phyloP scores from a whole-genome alignment of 1,140 invertebrate genomes.

The Melipona quadrifasciata region DNA sequence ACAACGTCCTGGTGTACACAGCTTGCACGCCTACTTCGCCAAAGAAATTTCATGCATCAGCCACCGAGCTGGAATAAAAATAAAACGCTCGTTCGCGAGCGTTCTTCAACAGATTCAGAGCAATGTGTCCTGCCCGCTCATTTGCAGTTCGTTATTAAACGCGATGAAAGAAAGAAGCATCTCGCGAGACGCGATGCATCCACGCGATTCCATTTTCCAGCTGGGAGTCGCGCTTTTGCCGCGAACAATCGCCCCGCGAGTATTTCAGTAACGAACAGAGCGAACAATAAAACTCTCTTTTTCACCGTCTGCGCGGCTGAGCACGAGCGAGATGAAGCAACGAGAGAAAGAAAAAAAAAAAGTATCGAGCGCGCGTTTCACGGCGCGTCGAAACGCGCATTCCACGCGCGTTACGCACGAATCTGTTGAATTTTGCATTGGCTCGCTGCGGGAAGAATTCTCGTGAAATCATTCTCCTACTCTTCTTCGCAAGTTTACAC shows the following conservation, averaged over 20 bases:
- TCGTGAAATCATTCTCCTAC: neutral
- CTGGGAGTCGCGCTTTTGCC: neutral
- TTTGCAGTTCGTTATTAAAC: constrained; percentile 25
- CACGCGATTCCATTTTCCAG: constrained; percentile 26
- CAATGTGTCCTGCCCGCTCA: neutral
- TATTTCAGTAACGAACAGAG: constrained; percentile 33
- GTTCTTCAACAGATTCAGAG: neutral
- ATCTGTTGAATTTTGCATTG: neutral
- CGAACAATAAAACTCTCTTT: constrained; percentile 8
- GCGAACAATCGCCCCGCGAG: constrained; percentile 27
- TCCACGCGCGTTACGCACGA: neutral
- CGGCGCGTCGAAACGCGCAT: neutral
- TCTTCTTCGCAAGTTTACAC: neutral
- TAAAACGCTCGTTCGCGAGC: too few relatives aligned
- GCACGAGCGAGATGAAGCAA: too few relatives aligned
- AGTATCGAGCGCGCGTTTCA: neutral
- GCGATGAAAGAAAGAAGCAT: constrained; percentile 9
- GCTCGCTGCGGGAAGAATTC: neutral
- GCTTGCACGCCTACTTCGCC: too few relatives aligned
- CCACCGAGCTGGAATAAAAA: too few relatives aligned
- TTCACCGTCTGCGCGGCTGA: neutral
- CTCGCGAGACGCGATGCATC: constrained; percentile 1
- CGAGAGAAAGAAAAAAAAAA: neutral
- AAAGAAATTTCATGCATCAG: too few relatives aligned
- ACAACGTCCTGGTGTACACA: too few relatives aligned